These are phyloP conservation scores for Odocoileus hemionus DNA, from an alignment of 2,113 vertebrate species.

Conservation along the genomic window DNA sequence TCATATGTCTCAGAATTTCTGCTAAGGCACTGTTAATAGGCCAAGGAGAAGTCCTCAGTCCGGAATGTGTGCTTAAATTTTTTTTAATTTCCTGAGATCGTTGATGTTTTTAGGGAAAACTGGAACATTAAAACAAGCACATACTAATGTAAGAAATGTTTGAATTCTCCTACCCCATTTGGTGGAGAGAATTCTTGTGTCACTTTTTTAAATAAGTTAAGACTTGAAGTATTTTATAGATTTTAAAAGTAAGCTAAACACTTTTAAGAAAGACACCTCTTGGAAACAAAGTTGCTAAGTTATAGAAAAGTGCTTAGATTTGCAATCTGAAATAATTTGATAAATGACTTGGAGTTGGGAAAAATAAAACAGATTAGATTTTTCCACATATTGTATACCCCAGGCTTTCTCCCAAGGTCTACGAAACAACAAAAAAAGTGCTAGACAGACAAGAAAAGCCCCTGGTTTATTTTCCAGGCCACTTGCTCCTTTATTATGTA, in stretches of 20 bases:
- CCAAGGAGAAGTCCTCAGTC: neutral
- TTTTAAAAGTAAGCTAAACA: neutral
- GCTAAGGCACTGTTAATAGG: neutral
- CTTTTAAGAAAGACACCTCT: neutral
- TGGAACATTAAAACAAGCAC: neutral
- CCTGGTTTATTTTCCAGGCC: neutral
- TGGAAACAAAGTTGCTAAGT: constrained; percentile 5
- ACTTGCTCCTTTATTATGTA: neutral
- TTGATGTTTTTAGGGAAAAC: constrained; percentile 5
- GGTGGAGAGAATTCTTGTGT: neutral
- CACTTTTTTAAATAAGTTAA: constrained; percentile 3
- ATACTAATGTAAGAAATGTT: neutral
- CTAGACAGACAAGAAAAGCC: neutral
- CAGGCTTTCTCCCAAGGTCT: neutral
- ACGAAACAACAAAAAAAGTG: neutral
- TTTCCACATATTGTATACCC: neutral
- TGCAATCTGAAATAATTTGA: constrained; percentile 1
- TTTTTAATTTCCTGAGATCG: neutral
- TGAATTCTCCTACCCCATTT: neutral
- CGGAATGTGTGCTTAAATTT: neutral
- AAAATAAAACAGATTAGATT: neutral
- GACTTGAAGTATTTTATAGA: neutral
- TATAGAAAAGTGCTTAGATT: neutral
- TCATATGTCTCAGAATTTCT: constrained; percentile 30
- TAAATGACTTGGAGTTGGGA: neutral